Conservation (phyloP, 2,888 invertebrate species). For the Limnephilus rhombicus region DNA sequence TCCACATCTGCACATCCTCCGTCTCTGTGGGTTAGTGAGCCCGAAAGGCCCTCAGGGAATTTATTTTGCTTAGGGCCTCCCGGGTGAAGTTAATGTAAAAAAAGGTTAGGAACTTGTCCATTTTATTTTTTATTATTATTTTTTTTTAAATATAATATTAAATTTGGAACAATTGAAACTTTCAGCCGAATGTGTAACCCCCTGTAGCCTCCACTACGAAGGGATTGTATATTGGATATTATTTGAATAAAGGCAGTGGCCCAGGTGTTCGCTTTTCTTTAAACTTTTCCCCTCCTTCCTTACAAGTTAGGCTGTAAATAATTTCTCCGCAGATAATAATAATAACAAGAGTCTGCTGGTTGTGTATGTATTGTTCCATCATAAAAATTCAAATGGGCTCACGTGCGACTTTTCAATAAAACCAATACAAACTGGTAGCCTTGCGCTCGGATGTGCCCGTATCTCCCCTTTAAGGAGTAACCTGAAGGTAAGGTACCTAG, state of each 20-base stretch:
- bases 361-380: constrained; percentile 51
- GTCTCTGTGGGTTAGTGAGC: too few species aligned
- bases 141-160: background rate
- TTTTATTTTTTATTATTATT: too few species aligned
- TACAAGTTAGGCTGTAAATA: constrained; percentile 29
- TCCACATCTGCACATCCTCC: too few species aligned
- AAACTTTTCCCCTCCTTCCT: constrained; percentile 19
- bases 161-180: background rate
- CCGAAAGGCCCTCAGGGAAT: too few species aligned
- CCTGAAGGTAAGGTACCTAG: background rate
- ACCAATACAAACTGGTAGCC: constrained; percentile 33
- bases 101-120: too few species aligned
- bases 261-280: background rate
- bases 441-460: background rate
- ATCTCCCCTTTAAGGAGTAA: background rate
- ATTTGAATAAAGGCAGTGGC: constrained; percentile 38
- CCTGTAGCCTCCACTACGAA: background rate
- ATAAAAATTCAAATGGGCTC: constrained; percentile 64
- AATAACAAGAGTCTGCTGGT: background rate
- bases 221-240: background rate
- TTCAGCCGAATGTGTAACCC: background rate
- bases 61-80: too few species aligned
- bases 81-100: too few species aligned
- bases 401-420: constrained; percentile 65
- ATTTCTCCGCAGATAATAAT: constrained; percentile 36